phyloP scores from a whole-genome alignment of 2,888 invertebrate genomes.

The Scaptomyza polygonia region DNA sequence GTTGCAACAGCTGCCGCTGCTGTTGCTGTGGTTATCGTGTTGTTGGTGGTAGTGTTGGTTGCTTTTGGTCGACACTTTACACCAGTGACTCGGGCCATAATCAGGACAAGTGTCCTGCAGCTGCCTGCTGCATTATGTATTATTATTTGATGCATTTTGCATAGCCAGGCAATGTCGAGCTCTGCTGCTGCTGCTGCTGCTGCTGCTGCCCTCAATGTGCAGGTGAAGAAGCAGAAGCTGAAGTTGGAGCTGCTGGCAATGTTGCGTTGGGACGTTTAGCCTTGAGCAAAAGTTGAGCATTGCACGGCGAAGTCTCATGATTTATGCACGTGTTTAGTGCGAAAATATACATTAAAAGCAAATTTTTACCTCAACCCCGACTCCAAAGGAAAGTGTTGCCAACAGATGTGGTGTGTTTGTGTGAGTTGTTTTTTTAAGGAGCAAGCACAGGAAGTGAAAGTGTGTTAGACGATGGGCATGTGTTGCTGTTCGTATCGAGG shows the following conservation, averaged over 20 bases:
- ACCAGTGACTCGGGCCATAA: constrained; percentile 59
- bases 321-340: constrained; percentile 80
- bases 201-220: constrained; percentile 58
- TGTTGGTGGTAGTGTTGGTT: constrained; percentile 48
- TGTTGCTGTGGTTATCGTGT: constrained; percentile 29
- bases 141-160: constrained; percentile 71
- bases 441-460: constrained; percentile 64
- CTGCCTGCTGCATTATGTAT: constrained; percentile 61
- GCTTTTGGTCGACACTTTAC: constrained; percentile 52
- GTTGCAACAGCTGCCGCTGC: constrained; percentile 45
- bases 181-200: constrained; percentile 36
- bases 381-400: constrained; percentile 66
- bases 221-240: constrained; percentile 42
- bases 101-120: constrained; percentile 78
- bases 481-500: constrained; percentile 62
- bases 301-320: constrained; percentile 51
- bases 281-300: constrained; percentile 72
- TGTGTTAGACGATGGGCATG: constrained; percentile 60
- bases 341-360: constrained; percentile 78
- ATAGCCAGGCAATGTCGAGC: constrained; percentile 33
- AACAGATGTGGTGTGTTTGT: constrained; percentile 31
- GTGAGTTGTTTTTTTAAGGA: constrained; percentile 20
- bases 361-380: constrained; percentile 29
- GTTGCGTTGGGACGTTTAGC: constrained; percentile 56
- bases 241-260: constrained; percentile 28